These are phyloP conservation scores for Diplolepis rosae DNA, from an alignment of 2,888 invertebrate genomes.

Conservation along the genomic window DNA sequence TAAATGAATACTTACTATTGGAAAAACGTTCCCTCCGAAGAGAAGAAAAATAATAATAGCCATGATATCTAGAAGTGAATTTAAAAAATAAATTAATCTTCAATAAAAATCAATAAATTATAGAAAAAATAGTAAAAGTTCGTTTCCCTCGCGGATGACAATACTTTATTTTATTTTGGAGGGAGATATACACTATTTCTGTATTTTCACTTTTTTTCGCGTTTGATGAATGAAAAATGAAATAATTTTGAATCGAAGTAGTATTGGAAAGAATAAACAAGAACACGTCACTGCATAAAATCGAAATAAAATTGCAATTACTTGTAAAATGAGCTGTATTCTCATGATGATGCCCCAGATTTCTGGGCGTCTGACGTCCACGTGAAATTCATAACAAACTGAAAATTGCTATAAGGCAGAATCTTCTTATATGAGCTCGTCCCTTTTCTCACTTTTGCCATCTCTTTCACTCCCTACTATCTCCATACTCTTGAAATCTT, in stretches of 20 bases:
- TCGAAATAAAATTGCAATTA: slow-evolving; percentile 44
- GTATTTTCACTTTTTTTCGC: too few relatives aligned
- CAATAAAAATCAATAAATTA: slow-evolving; percentile 39
- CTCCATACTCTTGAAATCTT: slow-evolving; percentile 36
- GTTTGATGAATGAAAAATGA: background rate
- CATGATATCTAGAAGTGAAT: slow-evolving; percentile 53
- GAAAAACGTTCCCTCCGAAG: slow-evolving; percentile 58
- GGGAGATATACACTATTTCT: too few relatives aligned
- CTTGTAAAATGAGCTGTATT: slow-evolving; percentile 49
- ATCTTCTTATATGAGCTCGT: slow-evolving; percentile 61
- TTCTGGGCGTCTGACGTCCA: slow-evolving; percentile 49
- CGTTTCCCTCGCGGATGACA: background rate
- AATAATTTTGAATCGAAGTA: background rate
- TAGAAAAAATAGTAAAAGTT: background rate
- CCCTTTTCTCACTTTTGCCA: slow-evolving; percentile 39
- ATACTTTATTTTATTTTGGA: too few relatives aligned
- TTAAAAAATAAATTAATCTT: too few relatives aligned
- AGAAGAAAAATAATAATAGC: slow-evolving; percentile 46
- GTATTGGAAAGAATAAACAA: background rate
- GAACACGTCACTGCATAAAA: slow-evolving; percentile 19
- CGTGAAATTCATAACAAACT: slow-evolving; percentile 64
- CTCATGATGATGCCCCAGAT: slow-evolving; percentile 53
- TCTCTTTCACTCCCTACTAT: slow-evolving; percentile 34
- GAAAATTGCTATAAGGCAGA: slow-evolving; percentile 55
- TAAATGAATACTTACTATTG: slow-evolving; percentile 55